Base-by-base conservation (phyloP, 2,888 invertebrate genomes). In the Ennomos fuscantarius region DNA sequence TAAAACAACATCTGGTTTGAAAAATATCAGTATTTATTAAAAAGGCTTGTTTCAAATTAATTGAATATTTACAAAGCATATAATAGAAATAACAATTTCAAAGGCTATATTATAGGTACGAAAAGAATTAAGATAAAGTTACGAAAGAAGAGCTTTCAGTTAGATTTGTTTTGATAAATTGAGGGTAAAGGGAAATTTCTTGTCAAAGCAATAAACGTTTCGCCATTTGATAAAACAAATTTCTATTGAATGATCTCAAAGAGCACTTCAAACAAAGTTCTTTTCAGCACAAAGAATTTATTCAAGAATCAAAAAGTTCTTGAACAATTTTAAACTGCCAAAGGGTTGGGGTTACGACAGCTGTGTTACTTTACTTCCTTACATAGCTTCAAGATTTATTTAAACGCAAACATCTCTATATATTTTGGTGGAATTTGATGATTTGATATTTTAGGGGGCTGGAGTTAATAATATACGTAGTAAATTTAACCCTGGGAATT, bases 81-180 rank as follows among this genome's bases (percentile, higher is more conserved):
- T 24, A 46, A 48, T 49, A 51, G 46, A 34, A 42, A 49, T 44
- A 60, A 60, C 49, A 53, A 50, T 46, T 54, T 62, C 52, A 52
- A 62, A 67, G 62, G 66, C 34, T 52, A 62, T 56, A 44, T 61
- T 69, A 68, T 68, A 62, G 5, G 24, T 24, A 24, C 41, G 56
- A 58, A 69, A 72, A 69, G 66, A 66, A 69, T 70, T 64, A 63
- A 70, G 65, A 68, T 66, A 62, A 59, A 53, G 59, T 63, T 64
- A 60, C 62, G 53, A 69, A 72, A 71, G 63, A 59, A 66, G 52
- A 57, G 62, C 64, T 69, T 67, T 70, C 70, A 70, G 61, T 70
- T 71, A 72, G 71, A 73, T 76, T 80, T 76, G 73, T 77, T 78
- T 75, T 76, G 73, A 78, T 75, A 73, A 78, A 80, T 79, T 74